These are phyloP conservation scores for Orgyia antiqua DNA, from an alignment of 2,888 invertebrate species.

Conservation along the genomic window DNA sequence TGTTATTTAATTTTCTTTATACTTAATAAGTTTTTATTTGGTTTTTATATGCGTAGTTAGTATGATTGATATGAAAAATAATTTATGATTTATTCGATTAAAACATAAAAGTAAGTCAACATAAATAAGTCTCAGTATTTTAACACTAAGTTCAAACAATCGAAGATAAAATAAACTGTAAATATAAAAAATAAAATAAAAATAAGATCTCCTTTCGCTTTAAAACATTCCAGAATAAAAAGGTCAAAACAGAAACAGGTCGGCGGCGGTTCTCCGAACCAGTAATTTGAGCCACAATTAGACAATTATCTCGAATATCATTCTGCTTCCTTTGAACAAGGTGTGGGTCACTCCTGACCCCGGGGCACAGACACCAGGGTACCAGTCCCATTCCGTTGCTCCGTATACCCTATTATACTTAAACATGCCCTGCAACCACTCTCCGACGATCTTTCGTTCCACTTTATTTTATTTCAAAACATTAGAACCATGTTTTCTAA, in stretches of 20 bases:
- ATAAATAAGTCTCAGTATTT: no score
- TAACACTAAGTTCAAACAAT: no score
- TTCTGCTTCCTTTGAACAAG: conserved; percentile 53
- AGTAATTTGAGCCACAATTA: conserved; percentile 71
- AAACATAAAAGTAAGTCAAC: no score
- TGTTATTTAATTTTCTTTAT: no score
- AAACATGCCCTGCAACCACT: conserved; percentile 71
- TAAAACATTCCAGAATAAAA: conserved; percentile 35
- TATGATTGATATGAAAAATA: no score
- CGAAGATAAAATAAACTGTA: no score
- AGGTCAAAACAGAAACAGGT: conserved; percentile 43
- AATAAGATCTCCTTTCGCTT: conserved; percentile 20
- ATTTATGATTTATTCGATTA: no score
- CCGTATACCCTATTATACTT: conserved; percentile 68
- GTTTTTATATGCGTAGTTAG: no score
- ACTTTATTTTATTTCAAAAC: conserved; percentile 44
- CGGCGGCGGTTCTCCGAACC: conserved; percentile 48
- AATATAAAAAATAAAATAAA: no score
- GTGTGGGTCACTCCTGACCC: conserved; percentile 59
- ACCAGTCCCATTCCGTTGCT: conserved; percentile 57
- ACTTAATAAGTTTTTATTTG: no score
- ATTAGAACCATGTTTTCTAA: conserved; percentile 39
- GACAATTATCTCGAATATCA: conserved; percentile 75
- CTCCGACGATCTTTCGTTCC: conserved; percentile 47
- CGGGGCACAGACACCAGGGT: conserved; percentile 61